Percentiles rank a stretch among this genome's conserved stretches.
phyloP scores from a whole-genome alignment of 2,113 vertebrate genomes.

The Bolborhynchus lineola region DNA sequence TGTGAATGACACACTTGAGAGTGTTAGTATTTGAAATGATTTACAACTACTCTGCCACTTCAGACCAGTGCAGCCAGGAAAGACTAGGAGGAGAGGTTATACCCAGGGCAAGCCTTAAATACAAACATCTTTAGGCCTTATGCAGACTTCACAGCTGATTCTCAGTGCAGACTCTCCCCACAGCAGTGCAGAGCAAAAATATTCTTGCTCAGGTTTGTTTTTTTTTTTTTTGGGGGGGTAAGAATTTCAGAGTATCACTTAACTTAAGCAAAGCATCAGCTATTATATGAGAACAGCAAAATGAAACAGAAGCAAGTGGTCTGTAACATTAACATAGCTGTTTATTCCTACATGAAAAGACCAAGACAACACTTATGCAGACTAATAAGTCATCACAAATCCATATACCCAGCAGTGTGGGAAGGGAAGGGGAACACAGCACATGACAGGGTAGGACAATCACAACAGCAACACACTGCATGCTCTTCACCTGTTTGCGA shows the following conservation, averaged over 20 bases:
- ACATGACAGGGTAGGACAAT: background rate
- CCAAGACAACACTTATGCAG: background rate
- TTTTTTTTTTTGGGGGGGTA: background rate
- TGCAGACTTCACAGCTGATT: background rate
- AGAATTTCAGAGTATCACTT: background rate
- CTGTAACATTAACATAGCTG: background rate
- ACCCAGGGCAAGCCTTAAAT: background rate
- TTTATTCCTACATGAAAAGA: background rate
- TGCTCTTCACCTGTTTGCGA: conserved; percentile 76
- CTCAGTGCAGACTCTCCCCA: background rate
- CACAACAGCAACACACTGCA: conserved; percentile 34
- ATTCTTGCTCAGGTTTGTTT: background rate
- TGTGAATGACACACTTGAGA: background rate
- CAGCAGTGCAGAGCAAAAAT: background rate
- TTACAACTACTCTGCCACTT: background rate
- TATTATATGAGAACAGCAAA: background rate
- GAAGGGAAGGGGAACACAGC: background rate
- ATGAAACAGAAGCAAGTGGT: background rate
- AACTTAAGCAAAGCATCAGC: background rate
- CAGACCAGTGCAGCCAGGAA: background rate
- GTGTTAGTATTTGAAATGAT: background rate
- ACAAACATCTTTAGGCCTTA: background rate
- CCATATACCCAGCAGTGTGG: background rate
- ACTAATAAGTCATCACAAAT: background rate
- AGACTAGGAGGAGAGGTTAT: background rate